Evolutionary conservation across 2,888 invertebrate species (phyloP).

Genomic region (Drosophila ustulata): DNA sequence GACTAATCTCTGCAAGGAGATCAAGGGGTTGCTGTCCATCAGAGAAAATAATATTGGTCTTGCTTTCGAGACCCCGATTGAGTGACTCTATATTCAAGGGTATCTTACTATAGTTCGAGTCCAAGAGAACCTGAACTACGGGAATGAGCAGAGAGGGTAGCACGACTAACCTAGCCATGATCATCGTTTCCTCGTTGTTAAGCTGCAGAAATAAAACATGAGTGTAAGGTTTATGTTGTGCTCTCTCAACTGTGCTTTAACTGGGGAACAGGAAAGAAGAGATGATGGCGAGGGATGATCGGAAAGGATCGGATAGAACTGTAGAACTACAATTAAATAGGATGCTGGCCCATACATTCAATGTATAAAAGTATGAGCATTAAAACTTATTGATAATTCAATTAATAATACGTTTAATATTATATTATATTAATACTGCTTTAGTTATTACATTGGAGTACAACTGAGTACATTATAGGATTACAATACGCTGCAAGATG

Average conservation of each 20-base stretch:
- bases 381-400: too few species aligned
- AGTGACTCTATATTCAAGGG: constrained; percentile 26
- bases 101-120: constrained; percentile 18
- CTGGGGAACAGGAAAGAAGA: neutral
- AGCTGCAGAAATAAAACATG: constrained; percentile 11
- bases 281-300: neutral
- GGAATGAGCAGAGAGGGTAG: constrained; percentile 10
- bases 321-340: too few species aligned
- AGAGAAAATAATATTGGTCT: constrained; percentile 46
- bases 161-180: constrained; percentile 27
- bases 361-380: too few species aligned
- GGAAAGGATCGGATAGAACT: neutral
- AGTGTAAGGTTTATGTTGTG: neutral
- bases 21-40: constrained; percentile 7
- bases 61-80: constrained; percentile 31
- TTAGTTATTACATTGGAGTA: too few species aligned
- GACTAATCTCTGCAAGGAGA: constrained; percentile 12
- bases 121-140: neutral
- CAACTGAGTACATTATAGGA: too few species aligned
- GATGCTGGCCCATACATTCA: neutral
- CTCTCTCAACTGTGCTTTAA: neutral
- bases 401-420: too few species aligned
- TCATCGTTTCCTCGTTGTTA: constrained; percentile 4
- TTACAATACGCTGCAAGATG: too few species aligned
- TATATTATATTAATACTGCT: too few species aligned